Conservation (phyloP, 2,888 invertebrate species). For the Dasypogon diadema region DNA sequence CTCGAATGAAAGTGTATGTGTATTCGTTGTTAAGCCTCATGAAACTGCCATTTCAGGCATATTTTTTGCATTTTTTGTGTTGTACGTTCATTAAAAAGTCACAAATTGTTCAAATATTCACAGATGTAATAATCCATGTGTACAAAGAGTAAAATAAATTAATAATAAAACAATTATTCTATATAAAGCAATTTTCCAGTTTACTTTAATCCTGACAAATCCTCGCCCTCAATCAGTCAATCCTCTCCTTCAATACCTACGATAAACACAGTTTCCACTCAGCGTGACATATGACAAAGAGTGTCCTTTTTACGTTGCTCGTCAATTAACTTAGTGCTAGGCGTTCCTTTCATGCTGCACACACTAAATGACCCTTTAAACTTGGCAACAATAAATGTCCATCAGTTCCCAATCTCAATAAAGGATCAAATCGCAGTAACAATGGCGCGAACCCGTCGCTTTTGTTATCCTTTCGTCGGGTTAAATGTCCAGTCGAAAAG, state of each 20-base stretch:
- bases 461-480: conserved; percentile 11
- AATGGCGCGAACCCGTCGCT: not conserved
- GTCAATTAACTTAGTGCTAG: conserved; percentile 34
- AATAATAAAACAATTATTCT: conserved; percentile 35
- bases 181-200: not conserved
- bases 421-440: conserved; percentile 27
- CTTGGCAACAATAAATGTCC: conserved; percentile 20
- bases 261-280: conserved; percentile 15
- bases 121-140: conserved; percentile 10
- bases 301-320: conserved; percentile 22
- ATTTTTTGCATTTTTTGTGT: conserved; percentile 2
- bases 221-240: conserved; percentile 27
- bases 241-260: conserved; percentile 17
- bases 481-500: conserved; percentile 2
- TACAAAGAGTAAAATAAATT: conserved; percentile 13
- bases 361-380: conserved; percentile 14
- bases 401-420: not conserved
- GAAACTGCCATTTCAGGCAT: conserved; percentile 6
- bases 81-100: not conserved
- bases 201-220: conserved; percentile 20
- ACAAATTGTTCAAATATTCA: conserved; percentile 7
- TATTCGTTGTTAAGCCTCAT: not conserved
- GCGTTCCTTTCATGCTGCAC: not conserved
- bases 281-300: conserved; percentile 18
- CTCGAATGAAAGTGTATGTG: not conserved